Evolutionary conservation across 2,888 invertebrate genomes (phyloP), one percentile per base, ranked within the genome.

Genomic region (Trypoxylon attenuatum): DNA sequence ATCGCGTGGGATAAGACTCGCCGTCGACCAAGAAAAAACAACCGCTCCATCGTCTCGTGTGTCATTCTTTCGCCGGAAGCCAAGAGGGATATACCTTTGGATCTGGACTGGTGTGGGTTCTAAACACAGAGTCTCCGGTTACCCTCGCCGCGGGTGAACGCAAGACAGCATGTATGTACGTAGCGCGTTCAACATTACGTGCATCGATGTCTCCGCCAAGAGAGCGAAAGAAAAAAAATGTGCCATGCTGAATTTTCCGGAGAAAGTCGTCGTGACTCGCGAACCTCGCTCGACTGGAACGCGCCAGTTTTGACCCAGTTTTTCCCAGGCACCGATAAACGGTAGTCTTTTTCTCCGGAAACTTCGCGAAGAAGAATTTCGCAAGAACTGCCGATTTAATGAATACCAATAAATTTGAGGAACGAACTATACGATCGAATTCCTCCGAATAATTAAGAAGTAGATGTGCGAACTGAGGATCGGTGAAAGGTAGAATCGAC

Each of bases 101-200:
- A 29, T 50, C 47, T 42, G 52, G 46, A 42, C 55, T 18, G 27
- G 49, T 53, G 13, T n/a, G n/a, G n/a, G n/a, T 42, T 52, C 47
- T 56, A 51, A 64, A 59, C 59, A 62, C 47, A 27, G 29, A 59
- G 54, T 65, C 25, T 76, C 58, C 41, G 23, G 45, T 77, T 73
- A 73, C 57, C 45, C 23, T 63, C 50, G 43, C 55, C 53, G 60
- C 62, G 19, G 16, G 33, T 47, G 64, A 22, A 38, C 5, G 15
- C 13, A 25, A 18, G 25, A 53, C 23, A 25, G 5, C 16, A 18
- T 29, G 29, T 23, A 15, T n/a, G n/a, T n/a, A n/a, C n/a, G n/a
- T n/a, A n/a, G n/a, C n/a, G n/a, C n/a, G n/a, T n/a, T n/a, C 33
- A 33, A 39, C 23, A 23, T 57, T 41, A 46, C 55, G 27, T 19